A percentile compares a stretch with the other conserved stretches of the same genome.
Conservation (phyloP, 2,888 invertebrate genomes). For the Rhamphomyia laevipes region DNA sequence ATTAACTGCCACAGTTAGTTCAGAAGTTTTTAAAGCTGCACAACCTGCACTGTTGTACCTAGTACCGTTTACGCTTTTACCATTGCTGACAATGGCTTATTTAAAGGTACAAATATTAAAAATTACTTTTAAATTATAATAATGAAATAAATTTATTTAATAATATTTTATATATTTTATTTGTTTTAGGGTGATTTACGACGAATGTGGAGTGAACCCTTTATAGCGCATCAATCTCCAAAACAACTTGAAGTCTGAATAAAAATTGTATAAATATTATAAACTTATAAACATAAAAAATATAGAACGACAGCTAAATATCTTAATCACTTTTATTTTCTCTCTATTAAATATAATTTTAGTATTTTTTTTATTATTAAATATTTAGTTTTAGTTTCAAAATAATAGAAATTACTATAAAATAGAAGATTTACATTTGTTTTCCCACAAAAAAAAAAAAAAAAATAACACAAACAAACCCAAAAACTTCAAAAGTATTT, state of each 20-base stretch:
- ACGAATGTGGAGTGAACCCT: slow-evolving; percentile 97
- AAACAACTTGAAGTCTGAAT: slow-evolving; percentile 73
- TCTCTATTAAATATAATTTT: too few species aligned
- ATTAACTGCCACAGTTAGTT: slow-evolving; percentile 92
- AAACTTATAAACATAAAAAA: too few species aligned
- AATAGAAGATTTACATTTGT: too few species aligned
- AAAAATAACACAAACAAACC: too few species aligned
- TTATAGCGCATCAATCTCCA: slow-evolving; percentile 68
- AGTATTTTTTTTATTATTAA: too few species aligned
- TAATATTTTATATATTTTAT: slow-evolving; percentile 3
- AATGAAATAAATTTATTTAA: neutral
- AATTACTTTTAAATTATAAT: neutral
- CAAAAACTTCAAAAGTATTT: too few species aligned
- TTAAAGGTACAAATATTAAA: slow-evolving; percentile 59
- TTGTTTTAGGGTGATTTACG: slow-evolving; percentile 78
- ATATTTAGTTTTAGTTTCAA: too few species aligned
- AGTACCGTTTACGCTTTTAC: slow-evolving; percentile 94
- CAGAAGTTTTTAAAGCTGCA: slow-evolving; percentile 96
- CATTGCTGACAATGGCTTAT: slow-evolving; percentile 95
- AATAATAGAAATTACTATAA: too few species aligned
- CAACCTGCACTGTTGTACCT: slow-evolving; percentile 95
- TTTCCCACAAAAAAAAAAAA: too few species aligned
- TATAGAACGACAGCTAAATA: too few species aligned
- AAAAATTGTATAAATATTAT: neutral
- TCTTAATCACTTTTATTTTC: too few species aligned